Percentiles rank a stretch among this genome's conserved stretches.
phyloP scores from a whole-genome alignment of 1,140 invertebrate genomes.

The Heterodera schachtii region DNA sequence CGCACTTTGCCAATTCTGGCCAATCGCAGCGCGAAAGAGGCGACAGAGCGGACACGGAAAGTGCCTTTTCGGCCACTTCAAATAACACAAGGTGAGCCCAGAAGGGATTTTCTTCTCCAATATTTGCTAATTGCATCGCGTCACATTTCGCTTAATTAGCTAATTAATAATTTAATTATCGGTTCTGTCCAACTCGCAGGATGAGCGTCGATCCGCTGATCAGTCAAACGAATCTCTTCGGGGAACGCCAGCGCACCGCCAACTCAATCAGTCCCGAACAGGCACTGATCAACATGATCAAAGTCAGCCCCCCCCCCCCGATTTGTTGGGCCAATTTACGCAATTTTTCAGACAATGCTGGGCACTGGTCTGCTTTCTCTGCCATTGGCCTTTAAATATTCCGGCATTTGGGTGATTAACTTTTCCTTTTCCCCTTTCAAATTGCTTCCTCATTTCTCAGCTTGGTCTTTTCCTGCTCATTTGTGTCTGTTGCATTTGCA shows the following conservation, averaged over 20 bases:
- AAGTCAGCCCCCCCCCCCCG: conserved; percentile 23
- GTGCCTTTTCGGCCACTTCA: conserved; percentile 36
- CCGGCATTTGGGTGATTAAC: conserved; percentile 56
- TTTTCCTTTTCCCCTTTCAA: conserved; percentile 16
- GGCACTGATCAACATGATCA: conserved; percentile 63
- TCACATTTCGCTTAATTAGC: not conserved
- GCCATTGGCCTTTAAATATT: conserved; percentile 62
- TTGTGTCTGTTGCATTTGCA: conserved; percentile 58
- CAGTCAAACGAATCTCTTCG: conserved; percentile 44
- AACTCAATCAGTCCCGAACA: conserved; percentile 49
- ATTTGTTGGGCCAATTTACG: conserved; percentile 21
- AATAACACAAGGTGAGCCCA: conserved; percentile 24
- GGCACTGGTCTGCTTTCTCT: conserved; percentile 62
- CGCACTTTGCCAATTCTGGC: not conserved
- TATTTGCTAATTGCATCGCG: too few species aligned
- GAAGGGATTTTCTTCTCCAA: too few species aligned
- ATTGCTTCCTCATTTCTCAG: conserved; percentile 27
- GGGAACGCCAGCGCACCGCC: conserved; percentile 43
- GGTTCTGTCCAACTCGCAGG: conserved; percentile 27
- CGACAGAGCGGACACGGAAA: conserved; percentile 35
- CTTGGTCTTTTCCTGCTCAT: conserved; percentile 59
- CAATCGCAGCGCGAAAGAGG: not conserved
- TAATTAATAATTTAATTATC: not conserved
- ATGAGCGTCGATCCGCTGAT: conserved; percentile 45
- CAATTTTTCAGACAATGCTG: conserved; percentile 53